phyloP scores from a whole-genome alignment of 2,113 vertebrate species.

The Cebus imitator region DNA sequence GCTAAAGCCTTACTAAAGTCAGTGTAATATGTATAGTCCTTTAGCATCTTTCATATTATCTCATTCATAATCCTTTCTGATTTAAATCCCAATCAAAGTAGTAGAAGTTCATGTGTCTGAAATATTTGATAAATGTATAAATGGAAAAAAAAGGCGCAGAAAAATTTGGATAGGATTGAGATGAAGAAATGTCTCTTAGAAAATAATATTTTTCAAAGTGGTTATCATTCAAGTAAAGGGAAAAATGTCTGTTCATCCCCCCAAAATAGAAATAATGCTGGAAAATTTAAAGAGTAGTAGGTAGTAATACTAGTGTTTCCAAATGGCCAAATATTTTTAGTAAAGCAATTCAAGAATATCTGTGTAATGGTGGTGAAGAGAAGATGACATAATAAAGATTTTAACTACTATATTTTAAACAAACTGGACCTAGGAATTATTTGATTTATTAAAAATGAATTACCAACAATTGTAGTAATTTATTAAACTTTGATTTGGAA shows the following conservation, averaged over 20 bases:
- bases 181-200: background rate
- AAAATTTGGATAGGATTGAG: background rate
- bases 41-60: background rate
- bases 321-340: background rate
- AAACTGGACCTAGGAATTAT: background rate
- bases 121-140: background rate
- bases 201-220: background rate
- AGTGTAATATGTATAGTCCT: background rate
- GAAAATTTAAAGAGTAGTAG: background rate
- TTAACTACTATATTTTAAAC: background rate
- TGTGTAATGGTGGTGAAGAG: background rate
- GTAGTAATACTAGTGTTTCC: background rate
- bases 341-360: background rate
- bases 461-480: background rate
- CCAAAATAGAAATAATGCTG: background rate
- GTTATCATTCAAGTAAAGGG: background rate
- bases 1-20: background rate
- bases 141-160: background rate
- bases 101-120: background rate
- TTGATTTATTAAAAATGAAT: background rate
- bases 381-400: background rate
- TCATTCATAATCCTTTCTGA: background rate
- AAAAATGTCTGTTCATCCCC: background rate
- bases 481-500: background rate
- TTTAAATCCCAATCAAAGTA: background rate